Evolutionary conservation across 2,888 invertebrate genomes (phyloP), one percentile per base, ranked within the genome.

Genomic region (Acutogordius australiensis): DNA sequence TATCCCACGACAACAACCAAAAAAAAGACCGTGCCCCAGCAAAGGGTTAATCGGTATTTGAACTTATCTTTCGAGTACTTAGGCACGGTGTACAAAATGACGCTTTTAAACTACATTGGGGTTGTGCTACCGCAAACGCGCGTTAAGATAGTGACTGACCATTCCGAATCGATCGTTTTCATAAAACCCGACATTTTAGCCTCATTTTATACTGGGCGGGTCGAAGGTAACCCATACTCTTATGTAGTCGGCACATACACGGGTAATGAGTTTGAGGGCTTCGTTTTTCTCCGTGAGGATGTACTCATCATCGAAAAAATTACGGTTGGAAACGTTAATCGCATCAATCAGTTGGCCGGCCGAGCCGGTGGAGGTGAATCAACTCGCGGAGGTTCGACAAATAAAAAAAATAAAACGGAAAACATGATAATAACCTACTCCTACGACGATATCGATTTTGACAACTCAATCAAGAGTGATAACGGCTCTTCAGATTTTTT

Each of bases 221-320:
- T 51, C 4, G 51, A 51, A 51, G 23, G 23, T 26, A 51, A 21
- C 23, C 23, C 51, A 4, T 4, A 26, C 4, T 51, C 51, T 26
- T 23, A n/a, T 23, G 51, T 23, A n/a, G 23, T 51, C 4, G 51
- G 51, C 23, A n/a, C 4, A n/a, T 51, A 51, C 51, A 51, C 4
- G 4, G 23, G 23, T 51, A 26, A 26, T 4, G 51, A 51, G 23
- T 51, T 51, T 23, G 51, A 51, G 23, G 51, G 51, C n/a, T 51
- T 51, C 51, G 51, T 51, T 4, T 51, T 51, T 51, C 4, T 51
- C 18, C 8, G 4, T 4, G 26, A 51, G 18, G n/a, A 21, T 4
- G 8, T 51, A 23, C 51, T 51, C 4, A 51, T 51, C 8, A 23
- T 51, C n/a, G 51, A 51, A 51, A 51, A 51, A 51, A 51, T 51